Evolutionary conservation across 2,113 vertebrate genomes (phyloP), one percentile per base, ranked within the genome.

Genomic region (Elgaria multicarinata): DNA sequence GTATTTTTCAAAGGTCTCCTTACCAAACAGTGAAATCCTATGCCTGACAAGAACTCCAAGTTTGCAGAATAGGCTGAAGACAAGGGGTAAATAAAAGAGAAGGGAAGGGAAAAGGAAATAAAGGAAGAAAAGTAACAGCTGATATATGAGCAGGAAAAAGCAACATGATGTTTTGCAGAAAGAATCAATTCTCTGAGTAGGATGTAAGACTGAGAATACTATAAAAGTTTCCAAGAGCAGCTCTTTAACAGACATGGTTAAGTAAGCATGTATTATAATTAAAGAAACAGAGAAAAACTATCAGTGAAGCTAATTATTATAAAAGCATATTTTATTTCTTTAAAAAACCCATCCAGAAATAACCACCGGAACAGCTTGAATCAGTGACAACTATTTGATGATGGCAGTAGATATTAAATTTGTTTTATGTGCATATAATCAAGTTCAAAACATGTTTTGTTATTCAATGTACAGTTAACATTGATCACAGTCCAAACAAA

Each of bases 11-110:
- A 96, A 95, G 96, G 96, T 97, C 94, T 98, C 96, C 99, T 99
- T 99, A 99, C 99, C 99, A 98, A 99, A 99, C 93, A 99, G 97
- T 95, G 99, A 99, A 97, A 99, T 99, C 98, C 99, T 99, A 98
- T 99, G 98, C 98, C 99, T 99, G 98, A 99, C 98, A 98, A 99
- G 99, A 98, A 99, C 98, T 98, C 98, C 99, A 96, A 99, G 98
- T 98, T 99, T 99, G 98, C 99, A 99, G 98, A 99, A 99, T 95
- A 99, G 98, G 98, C 99, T 99, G 97, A 97, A 98, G 97, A 97
- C 95, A 95, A 97, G 97, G 95, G 95, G 94, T 95, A 96, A 96
- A 96, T 87, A 96, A 94, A 95, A 95, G 90, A 96, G 94, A 96
- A 93, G 94, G 96, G 88, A 95, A 93, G 88, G 93, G 89, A 91